phyloP scores from a whole-genome alignment of 2,888 invertebrate genomes.

The Pomacea canaliculata region DNA sequence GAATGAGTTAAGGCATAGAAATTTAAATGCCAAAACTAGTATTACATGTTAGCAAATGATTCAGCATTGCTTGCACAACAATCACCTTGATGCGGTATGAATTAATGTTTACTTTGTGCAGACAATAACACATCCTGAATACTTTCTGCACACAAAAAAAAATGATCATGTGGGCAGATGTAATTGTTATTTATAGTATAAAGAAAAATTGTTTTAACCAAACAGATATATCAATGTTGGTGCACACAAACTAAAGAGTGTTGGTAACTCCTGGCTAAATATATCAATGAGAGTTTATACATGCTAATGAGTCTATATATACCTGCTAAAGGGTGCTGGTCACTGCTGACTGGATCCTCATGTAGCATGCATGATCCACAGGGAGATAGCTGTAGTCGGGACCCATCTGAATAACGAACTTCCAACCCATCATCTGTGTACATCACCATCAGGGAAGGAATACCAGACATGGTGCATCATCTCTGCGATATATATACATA shows the following conservation, averaged over 20 bases:
- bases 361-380: slow-evolving; percentile 62
- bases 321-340: slow-evolving; percentile 44
- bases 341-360: slow-evolving; percentile 40
- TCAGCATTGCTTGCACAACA: too few species aligned
- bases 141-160: not conserved
- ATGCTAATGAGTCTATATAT: not conserved
- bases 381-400: slow-evolving; percentile 58
- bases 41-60: too few species aligned
- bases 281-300: too few species aligned
- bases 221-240: too few species aligned
- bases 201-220: not conserved
- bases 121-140: too few species aligned
- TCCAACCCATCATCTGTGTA: slow-evolving; percentile 63
- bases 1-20: too few species aligned
- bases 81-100: too few species aligned
- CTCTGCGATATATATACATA: not conserved
- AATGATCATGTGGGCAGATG: not conserved
- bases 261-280: too few species aligned
- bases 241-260: too few species aligned
- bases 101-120: too few species aligned
- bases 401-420: slow-evolving; percentile 60
- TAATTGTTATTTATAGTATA: too few species aligned
- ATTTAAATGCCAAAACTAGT: too few species aligned
- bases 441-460: slow-evolving; percentile 58
- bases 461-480: slow-evolving; percentile 35